phyloP scores from a whole-genome alignment of 2,113 vertebrate species.

The Trinectes maculatus region DNA sequence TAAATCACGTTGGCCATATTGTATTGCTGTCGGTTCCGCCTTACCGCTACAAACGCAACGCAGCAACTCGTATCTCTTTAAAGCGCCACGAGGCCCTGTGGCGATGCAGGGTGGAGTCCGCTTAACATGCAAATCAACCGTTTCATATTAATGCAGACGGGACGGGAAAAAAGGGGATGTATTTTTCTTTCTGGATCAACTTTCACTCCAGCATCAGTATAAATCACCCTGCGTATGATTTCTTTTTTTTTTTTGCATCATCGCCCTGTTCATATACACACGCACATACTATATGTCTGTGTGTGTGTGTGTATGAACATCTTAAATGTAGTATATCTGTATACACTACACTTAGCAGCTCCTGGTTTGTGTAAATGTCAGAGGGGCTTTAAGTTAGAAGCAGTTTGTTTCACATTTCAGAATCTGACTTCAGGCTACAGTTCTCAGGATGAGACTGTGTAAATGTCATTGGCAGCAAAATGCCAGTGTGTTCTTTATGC shows the following conservation, averaged over 20 bases:
- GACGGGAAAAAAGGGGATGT: not conserved
- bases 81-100: not conserved
- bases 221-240: not conserved
- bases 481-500: slow-evolving; percentile 58
- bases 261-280: not conserved
- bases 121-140: slow-evolving; percentile 18
- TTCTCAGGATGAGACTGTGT: slow-evolving; percentile 37
- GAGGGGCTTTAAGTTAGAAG: slow-evolving; percentile 41
- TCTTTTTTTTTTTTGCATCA: slow-evolving; percentile 1
- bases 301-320: too few relatives aligned
- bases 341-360: too few relatives aligned
- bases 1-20: slow-evolving; percentile 20
- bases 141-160: slow-evolving; percentile 14
- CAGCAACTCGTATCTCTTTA: not conserved
- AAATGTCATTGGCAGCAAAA: slow-evolving; percentile 70
- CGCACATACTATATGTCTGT: slow-evolving; percentile 57
- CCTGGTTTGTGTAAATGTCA: slow-evolving; percentile 57
- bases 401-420: slow-evolving; percentile 61
- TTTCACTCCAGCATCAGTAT: not conserved
- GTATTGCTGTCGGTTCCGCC: not conserved
- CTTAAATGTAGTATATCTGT: too few relatives aligned
- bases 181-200: not conserved
- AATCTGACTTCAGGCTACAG: slow-evolving; percentile 46
- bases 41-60: not conserved
- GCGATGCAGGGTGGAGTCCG: not conserved